A percentile compares a stretch with the other conserved stretches of the same genome.
Conservation (phyloP, 2,888 invertebrate genomes). For the Mantis religiosa region DNA sequence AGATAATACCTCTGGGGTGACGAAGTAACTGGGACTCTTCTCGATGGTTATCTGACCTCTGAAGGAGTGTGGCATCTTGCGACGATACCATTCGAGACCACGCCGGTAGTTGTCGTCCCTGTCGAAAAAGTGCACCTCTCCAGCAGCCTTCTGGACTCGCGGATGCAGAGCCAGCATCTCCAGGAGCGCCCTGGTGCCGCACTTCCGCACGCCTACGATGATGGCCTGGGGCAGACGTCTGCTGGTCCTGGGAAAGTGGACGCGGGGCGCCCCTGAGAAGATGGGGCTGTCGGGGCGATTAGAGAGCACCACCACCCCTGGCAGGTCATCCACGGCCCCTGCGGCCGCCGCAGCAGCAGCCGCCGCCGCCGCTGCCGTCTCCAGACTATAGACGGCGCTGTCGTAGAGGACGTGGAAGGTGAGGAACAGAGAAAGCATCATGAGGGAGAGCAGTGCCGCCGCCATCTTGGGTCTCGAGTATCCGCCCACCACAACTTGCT, state of each 20-base stretch:
- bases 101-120: slow-evolving; percentile 86
- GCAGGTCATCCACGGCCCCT: slow-evolving; percentile 43
- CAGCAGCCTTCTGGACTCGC: slow-evolving; percentile 85
- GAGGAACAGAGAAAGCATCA: slow-evolving; percentile 75
- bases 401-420: slow-evolving; percentile 83
- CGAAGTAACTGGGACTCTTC: slow-evolving; percentile 97
- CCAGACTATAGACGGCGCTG: slow-evolving; percentile 73
- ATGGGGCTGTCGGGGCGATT: slow-evolving; percentile 42
- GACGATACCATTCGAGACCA: slow-evolving; percentile 92
- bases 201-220: slow-evolving; percentile 93
- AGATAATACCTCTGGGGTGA: slow-evolving; percentile 78
- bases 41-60: slow-evolving; percentile 92
- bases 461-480: slow-evolving; percentile 82
- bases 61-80: slow-evolving; percentile 91
- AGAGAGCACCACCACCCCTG: slow-evolving; percentile 50
- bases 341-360: slow-evolving; percentile 45
- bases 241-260: slow-evolving; percentile 60
- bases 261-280: slow-evolving; percentile 37
- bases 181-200: slow-evolving; percentile 91
- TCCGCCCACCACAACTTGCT: slow-evolving; percentile 58
- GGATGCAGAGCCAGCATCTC: slow-evolving; percentile 96
- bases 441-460: slow-evolving; percentile 72
- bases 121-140: slow-evolving; percentile 97
- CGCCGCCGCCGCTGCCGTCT: slow-evolving; percentile 49
- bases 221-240: slow-evolving; percentile 72